Base-by-base conservation (phyloP, 2,888 invertebrate species). In the Lithophane socia region DNA sequence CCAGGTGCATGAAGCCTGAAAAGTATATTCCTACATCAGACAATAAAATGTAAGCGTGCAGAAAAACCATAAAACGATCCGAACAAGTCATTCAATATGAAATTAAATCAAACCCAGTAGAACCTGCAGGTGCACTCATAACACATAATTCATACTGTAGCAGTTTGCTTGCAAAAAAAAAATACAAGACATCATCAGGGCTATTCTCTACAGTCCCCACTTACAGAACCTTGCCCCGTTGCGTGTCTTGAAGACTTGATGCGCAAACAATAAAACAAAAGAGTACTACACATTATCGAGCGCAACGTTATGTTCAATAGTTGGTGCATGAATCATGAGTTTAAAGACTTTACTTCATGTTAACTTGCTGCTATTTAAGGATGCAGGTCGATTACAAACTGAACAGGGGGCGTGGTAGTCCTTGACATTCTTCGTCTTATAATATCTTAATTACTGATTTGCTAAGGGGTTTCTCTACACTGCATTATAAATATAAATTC, bases 281-380 rank as follows among this genome's bases (percentile, higher is more conserved):
- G 37, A 44, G 16, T 80, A 71, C 73, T 63, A 79, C 86, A 79
- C 79, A 84, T 86, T 78, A 83, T 79, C 79, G 84, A 79, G 61
- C 69, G 69, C 86, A 86, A 29, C 83, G 61, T 82, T 29, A 49
- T 73, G 58, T 82, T 72, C 72, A 86, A 86, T 77, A 83, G 83
- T 70, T 49, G 24, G 44, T 18, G 69, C 44, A 83, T 83, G 75
- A 83, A 75, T 75, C 72, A 73, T 78, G 84, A 64, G 74, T 42
- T 83, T 74, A 54, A 82, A 37, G 52, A 75, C 13, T 54, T 67
- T 10, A 60, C 61, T 37, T 67, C 63, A 24, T 21, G 8, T 54
- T 52, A 56, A 60, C 18, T 60, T 52, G 68, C 44, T 18, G 86
- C 67, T 71, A 68, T 73, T 71, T 69, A 73, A 64, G 61, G 68